Base-by-base conservation (phyloP, 1,140 invertebrate species). In the Liolophura sinensis region DNA sequence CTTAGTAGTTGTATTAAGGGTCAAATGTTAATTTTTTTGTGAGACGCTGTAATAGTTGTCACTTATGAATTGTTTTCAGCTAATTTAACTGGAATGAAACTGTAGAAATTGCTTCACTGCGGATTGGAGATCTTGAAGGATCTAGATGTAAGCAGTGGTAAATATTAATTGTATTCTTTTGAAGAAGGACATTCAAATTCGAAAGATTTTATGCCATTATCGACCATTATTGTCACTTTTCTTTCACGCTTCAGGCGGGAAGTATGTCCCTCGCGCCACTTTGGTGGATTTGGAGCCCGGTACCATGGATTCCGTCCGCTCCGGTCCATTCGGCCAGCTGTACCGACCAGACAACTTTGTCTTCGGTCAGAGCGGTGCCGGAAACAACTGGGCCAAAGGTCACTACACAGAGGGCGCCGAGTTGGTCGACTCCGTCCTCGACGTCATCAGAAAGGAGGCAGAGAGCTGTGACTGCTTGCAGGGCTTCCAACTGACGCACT, bases 211-310 rank as follows among this genome's bases (percentile, higher is more conserved):
- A 40, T 40, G 9, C 31, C 31, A 40, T 5, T 9, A 40, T 40
- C 31, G 31, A 40, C 9, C 31, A 3, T 40, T 40, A 40, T 40
- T 40, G 31, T 9, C 3, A 40, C 9, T 3, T 40, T 40, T 40
- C 3, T 40, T 3, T 40, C 31, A 40, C 31, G 31, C 9, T 40
- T 40, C 31, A 60, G 68, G 75, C 68, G 71, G 71, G 7, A 75
- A 75, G 64, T 73, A 73, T 65, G 71, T 73, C 18, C 71, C 71
- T 27, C 65, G 95, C 72, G 93, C 94, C 64, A 90, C 97, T 68
- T 87, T 97, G 7, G 90, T 97, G 48, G 95, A 97, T 85, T 85
- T 97, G 73, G 95, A 97, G 82, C 94, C 95, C 15, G 95, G 94
- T 64, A 97, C 94, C 58, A 96, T 97, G 94, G 94, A 97, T 85